Base-by-base conservation (phyloP, 2,888 invertebrate species). In the Dolichopus griseipennis region DNA sequence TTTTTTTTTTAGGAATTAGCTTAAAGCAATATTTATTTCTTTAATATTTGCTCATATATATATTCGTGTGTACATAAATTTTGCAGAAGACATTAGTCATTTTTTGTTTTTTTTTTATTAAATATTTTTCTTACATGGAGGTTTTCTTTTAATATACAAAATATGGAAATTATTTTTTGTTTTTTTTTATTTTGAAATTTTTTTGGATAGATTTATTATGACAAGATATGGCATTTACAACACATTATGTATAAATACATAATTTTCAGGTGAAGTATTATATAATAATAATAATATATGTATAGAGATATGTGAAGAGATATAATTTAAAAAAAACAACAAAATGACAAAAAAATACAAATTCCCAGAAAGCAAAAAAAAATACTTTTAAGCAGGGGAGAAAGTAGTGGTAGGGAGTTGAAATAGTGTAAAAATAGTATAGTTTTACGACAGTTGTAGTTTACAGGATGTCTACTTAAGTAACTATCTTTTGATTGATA, bases 181-280 rank as follows among this genome's bases (percentile, higher is more conserved):
- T 41, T 41, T 15, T 9, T 41, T 41, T 41, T n/a, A n/a, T 12
- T 41, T 41, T 41, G 52, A n/a, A 37, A 37, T 10, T 10, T n/a
- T n/a, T n/a, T 10, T 18, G 18, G 18, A 52, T 52, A 52, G 52
- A 52, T 52, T 52, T 52, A 52, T 52, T 52, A 52, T 52, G 52
- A 52, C 52, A 52, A 52, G 52, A 52, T 52, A 52, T 52, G 52
- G 52, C 52, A 52, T 52, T 52, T 18, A 52, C 52, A 52, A n/a
- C 52, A 18, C 52, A 52, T 52, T 52, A 52, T 52, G 52, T 52
- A 52, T 52, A 52, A 52, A 52, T n/a, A 52, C 52, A 52, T 52
- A 52, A 52, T 52, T n/a, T 52, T 52, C n/a, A 52, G 52, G n/a
- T 52, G 52, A 52, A 18, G n/a, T 52, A 52, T 52, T 52, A 52